phyloP scores from a whole-genome alignment of 2,888 invertebrate species.

The Deroplatys truncata region DNA sequence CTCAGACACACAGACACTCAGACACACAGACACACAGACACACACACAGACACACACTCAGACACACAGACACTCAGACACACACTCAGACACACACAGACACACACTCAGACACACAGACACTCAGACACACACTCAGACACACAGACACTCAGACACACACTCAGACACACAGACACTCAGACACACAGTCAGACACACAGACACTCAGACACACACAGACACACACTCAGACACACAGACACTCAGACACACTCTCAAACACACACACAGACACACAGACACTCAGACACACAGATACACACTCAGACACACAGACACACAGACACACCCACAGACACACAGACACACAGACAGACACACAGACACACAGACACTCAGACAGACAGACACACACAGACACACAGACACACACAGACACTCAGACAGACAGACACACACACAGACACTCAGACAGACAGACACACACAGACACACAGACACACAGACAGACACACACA shows the following conservation, averaged over 20 bases:
- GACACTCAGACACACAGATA: no score
- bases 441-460: not conserved
- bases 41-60: not conserved
- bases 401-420: not conserved
- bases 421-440: not conserved
- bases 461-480: not conserved
- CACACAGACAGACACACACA: not conserved
- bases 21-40: not conserved
- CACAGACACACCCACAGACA: no score
- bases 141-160: not conserved
- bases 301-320: no score
- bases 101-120: not conserved
- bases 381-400: not conserved
- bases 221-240: not conserved
- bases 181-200: not conserved
- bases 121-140: not conserved
- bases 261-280: no score
- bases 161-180: not conserved
- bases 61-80: not conserved
- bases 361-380: not conserved
- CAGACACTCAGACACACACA: not conserved
- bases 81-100: not conserved
- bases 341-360: not conserved
- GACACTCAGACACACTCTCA: not conserved
- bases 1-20: not conserved